Conservation (phyloP, 1,140 invertebrate species). For the Campoletis sonorensis region DNA sequence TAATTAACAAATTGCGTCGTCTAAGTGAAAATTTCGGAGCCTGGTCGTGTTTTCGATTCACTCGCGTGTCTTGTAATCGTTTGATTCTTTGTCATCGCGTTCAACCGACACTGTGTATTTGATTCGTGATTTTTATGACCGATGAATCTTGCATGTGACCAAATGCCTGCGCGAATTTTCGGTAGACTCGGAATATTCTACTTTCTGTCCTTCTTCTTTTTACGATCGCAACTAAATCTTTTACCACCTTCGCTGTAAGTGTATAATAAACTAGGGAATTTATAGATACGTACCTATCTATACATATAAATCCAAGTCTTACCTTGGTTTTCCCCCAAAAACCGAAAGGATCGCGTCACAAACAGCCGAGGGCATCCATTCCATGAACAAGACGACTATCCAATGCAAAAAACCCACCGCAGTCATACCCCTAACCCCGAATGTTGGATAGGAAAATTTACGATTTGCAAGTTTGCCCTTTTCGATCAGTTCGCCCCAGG, state of each 20-base stretch:
- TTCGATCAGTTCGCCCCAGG: slow-evolving; percentile 64
- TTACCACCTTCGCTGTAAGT: slow-evolving; percentile 16
- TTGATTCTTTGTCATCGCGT: background rate
- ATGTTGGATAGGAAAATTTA: slow-evolving; percentile 66
- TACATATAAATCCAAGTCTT: slow-evolving; percentile 45
- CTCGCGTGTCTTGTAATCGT: slow-evolving; percentile 21
- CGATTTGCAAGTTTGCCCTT: slow-evolving; percentile 56
- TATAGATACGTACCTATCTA: background rate
- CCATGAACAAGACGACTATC: slow-evolving; percentile 61
- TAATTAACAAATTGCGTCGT: background rate
- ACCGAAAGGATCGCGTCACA: slow-evolving; percentile 61
- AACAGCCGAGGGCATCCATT: slow-evolving; percentile 66
- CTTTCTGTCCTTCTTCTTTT: slow-evolving; percentile 27
- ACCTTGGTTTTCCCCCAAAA: slow-evolving; percentile 63
- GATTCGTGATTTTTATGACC: slow-evolving; percentile 7
- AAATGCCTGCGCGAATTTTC: background rate
- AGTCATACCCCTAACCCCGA: slow-evolving; percentile 66
- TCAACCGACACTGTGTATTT: background rate
- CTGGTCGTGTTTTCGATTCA: background rate
- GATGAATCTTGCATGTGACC: background rate
- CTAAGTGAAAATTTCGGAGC: background rate
- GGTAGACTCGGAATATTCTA: slow-evolving; percentile 16
- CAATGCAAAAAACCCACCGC: slow-evolving; percentile 58
- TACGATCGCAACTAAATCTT: slow-evolving; percentile 51
- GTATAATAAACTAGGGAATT: too few relatives aligned